Percentiles rank a stretch among this genome's conserved stretches.
Conservation (phyloP, 2,113 vertebrate genomes). For the Rattus norvegicus region DNA sequence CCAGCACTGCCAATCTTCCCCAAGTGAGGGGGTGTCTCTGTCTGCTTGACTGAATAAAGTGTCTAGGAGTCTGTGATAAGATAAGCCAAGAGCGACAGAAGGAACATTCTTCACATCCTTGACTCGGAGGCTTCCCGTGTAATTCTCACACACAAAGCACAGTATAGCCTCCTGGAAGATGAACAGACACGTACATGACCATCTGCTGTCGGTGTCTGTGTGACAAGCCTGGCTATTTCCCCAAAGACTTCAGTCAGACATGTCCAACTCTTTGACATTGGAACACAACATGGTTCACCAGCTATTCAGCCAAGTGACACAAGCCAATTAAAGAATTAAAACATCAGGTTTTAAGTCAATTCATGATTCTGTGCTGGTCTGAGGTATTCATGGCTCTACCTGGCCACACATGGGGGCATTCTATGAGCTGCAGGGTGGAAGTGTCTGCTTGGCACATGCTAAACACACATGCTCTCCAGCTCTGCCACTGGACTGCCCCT, state of each 20-base stretch:
- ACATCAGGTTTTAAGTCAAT: not conserved
- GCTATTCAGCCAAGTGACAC: too few species aligned
- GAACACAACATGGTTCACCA: not conserved
- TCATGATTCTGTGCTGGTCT: not conserved
- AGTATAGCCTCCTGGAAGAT: not conserved
- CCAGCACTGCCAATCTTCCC: not conserved
- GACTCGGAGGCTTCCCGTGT: rapidly evolving
- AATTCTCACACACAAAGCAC: not conserved
- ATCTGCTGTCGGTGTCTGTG: not conserved
- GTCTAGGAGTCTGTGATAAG: not conserved
- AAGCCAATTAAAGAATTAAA: not conserved
- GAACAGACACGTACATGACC: not conserved
- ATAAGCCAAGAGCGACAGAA: not conserved
- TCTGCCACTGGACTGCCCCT: not conserved
- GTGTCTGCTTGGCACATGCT: not conserved
- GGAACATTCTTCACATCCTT: not conserved
- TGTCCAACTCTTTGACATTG: not conserved
- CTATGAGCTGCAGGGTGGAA: too few species aligned
- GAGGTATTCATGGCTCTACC: not conserved
- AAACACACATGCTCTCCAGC: not conserved
- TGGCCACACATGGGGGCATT: not conserved
- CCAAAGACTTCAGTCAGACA: not conserved
- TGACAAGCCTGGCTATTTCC: not conserved
- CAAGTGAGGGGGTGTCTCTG: not conserved
- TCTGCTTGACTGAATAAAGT: not conserved